Base-by-base conservation (phyloP, 2,888 invertebrate genomes). In the Hirtodrosophila confusa region DNA sequence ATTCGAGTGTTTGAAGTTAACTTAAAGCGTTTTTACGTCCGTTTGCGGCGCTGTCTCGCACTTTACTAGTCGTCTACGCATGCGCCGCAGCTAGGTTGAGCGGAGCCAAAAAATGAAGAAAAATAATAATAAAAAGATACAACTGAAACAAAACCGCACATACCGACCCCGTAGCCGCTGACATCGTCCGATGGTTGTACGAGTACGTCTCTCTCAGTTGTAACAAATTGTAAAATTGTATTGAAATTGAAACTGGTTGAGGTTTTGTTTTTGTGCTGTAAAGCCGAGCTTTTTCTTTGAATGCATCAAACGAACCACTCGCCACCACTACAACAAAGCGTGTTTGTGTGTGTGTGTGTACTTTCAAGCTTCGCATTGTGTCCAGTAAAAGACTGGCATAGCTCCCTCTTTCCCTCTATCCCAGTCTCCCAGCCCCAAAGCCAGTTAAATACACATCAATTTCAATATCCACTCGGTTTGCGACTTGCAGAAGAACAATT, bases 161-260 rank as follows among this genome's bases (percentile, higher is more conserved):
- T 55, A 66, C 24, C 51, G 43, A 53, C 43, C 50, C 56, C 51
- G 41, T 45, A 48, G 57, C 49, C 29, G 23, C 41, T 17, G 40
- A 53, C 43, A 43, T n/a, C 41, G 57, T 35, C 43, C 64, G 45
- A 43, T 27, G 40, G 29, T 56, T 74, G 64, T 57, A 37, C 45
- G 55, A 56, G 63, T 74, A 58, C 62, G 61, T 67, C 64, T 62
- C 54, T 68, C 70, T 62, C 58, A 60, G 87, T 77, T 80, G 85
- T 86, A 80, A 87, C 65, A 84, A 80, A 84, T 84, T 80, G 72
- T 86, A 65, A 73, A 69, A 70, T 82, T 86, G 80, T 88, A 82
- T 82, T 82, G 80, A 88, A 82, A 88, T 82, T 82, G 72, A 82
- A 82, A 82, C 82, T 88, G 82, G 82, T 82, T 88, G 77, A 73